Evolutionary conservation across 1,140 invertebrate species (phyloP), one percentile per base, ranked within the genome.

Genomic region (Radopholus similis): DNA sequence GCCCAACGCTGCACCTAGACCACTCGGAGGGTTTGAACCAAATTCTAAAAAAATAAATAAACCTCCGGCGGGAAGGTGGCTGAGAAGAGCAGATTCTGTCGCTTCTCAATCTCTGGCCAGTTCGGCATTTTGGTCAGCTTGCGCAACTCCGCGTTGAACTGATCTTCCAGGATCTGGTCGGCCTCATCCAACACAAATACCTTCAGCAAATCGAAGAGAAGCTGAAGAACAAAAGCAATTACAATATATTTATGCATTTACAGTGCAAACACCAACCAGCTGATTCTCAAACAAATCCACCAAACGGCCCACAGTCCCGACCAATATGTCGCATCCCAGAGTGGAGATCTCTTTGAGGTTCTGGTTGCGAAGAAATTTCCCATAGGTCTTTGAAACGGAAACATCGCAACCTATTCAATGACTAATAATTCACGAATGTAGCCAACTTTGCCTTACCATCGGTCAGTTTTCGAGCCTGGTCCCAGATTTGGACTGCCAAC

Each of bases 401-500:
- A 49, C 21, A 3, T 49, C 3, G 5, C 5, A 49, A 21, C 26
- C 3, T 21, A 49, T 2, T 49, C 21, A 49, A 49, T 21, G 30
- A 26, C 4, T 34, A 40, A 68, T 1, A 32, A 35, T 38, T n/a
- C n/a, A n/a, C n/a, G n/a, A n/a, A n/a, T n/a, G n/a, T n/a, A n/a
- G n/a, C n/a, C n/a, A n/a, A n/a, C n/a, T n/a, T n/a, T 18, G 23
- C 21, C 15, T 26, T 56, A 78, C 93, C 88, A 82, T 95, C 94
- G 49, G 92, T 88, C 84, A 97, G 95, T 85, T 97, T 97, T 65
- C 91, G 89, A 63, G 93, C 91, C 85, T 97, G 94, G 77, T 97
- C 93, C 82, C 91, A 95, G 77, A 97, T 95, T 80, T 97, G 95
- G 4, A 91, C 92, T 53, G 93, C 94, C 73, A 97, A 87, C 86